Evolutionary conservation across 2,797 vertebrate genomes (phyloP).

Genomic region (Spinus pinus): DNA sequence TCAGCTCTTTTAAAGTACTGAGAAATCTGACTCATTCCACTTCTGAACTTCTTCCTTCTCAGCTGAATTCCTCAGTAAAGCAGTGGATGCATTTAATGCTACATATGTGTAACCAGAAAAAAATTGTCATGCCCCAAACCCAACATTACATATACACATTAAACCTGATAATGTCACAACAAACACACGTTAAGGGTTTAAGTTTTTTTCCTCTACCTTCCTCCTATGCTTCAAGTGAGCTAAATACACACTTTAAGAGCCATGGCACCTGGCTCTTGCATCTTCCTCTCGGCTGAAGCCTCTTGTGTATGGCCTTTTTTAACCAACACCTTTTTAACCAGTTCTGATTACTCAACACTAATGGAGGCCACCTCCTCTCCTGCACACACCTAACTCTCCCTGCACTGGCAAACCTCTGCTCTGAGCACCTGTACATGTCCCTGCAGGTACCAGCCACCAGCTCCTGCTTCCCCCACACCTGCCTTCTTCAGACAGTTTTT

Average conservation of each 20-base stretch:
- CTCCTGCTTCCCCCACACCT: neutral
- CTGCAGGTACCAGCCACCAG: neutral
- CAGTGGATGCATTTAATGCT: neutral
- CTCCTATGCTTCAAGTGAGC: neutral
- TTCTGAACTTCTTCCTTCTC: neutral
- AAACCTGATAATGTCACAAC: neutral
- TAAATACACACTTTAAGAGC: neutral
- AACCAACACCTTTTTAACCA: neutral
- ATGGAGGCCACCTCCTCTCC: neutral
- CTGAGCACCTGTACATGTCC: neutral
- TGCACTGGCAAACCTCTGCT: neutral
- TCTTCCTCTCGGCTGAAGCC: neutral
- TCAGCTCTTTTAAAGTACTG: neutral
- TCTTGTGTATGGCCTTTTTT: neutral
- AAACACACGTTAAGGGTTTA: neutral
- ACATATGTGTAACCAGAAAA: fast-evolving
- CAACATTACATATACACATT: neutral
- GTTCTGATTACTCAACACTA: neutral
- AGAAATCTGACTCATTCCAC: neutral
- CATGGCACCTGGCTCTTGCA: neutral
- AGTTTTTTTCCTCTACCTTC: neutral
- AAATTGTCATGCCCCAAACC: neutral
- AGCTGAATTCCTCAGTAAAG: neutral
- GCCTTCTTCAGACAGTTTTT: neutral
- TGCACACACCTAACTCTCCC: neutral